phyloP scores from a whole-genome alignment of 2,113 vertebrate species.

The Tachuris rubrigastra region DNA sequence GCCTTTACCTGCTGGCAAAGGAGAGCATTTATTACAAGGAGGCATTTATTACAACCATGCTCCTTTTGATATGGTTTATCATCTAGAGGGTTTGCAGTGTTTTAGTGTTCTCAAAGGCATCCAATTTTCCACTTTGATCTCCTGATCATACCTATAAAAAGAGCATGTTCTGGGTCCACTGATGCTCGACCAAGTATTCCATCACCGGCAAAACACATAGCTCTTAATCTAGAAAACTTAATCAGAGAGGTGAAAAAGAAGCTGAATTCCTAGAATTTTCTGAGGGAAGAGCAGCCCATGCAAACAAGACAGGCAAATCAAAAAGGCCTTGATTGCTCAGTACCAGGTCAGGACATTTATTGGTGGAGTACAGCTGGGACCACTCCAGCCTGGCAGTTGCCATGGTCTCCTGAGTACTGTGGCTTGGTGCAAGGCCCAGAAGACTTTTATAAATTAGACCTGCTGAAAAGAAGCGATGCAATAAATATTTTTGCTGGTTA shows the following conservation, averaged over 20 bases:
- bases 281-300: neutral
- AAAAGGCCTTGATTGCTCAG: neutral
- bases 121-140: neutral
- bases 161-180: neutral
- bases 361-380: neutral
- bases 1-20: neutral
- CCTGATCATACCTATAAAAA: neutral
- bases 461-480: neutral
- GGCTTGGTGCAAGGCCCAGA: neutral
- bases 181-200: neutral
- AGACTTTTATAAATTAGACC: neutral
- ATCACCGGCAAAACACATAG: neutral
- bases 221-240: neutral
- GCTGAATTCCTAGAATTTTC: neutral
- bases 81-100: neutral
- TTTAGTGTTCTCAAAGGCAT: neutral
- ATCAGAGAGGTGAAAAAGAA: neutral
- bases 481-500: conserved; percentile 1
- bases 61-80: neutral
- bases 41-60: neutral
- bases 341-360: fast-evolving
- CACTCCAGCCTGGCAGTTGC: neutral
- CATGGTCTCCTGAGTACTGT: neutral
- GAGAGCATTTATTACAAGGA: neutral
- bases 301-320: neutral